A percentile compares a stretch with the other conserved stretches of the same genome.
phyloP scores from a whole-genome alignment of 2,888 invertebrate species.

The Anodontia alba region DNA sequence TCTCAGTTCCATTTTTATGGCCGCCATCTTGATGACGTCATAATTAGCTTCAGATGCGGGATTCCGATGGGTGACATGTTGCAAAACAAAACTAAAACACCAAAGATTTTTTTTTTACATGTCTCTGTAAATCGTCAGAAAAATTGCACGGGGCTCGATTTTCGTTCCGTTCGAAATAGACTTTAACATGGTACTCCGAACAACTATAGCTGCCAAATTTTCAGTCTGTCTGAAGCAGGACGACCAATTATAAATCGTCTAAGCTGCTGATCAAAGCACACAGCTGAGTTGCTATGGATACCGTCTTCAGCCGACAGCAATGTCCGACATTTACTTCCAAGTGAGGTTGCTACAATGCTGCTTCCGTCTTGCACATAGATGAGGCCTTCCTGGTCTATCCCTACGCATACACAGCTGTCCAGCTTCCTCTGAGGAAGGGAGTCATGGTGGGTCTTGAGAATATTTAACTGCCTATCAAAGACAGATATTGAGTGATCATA shows the following conservation, averaged over 20 bases:
- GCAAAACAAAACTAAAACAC: too few species aligned
- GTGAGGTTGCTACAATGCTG: neutral
- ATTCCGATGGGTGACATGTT: too few species aligned
- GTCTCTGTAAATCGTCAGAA: too few species aligned
- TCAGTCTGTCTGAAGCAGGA: neutral
- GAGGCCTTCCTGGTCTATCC: neutral
- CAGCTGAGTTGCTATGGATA: neutral
- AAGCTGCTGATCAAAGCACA: neutral
- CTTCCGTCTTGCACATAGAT: slow-evolving; percentile 4
- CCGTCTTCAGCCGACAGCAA: slow-evolving; percentile 3
- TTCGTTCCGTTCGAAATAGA: too few species aligned
- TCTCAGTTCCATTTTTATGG: too few species aligned
- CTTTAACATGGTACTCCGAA: too few species aligned
- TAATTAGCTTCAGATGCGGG: too few species aligned
- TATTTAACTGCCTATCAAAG: neutral
- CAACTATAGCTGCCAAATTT: slow-evolving; percentile 2
- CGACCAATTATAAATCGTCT: neutral
- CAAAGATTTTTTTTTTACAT: too few species aligned
- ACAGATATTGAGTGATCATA: slow-evolving; percentile 6
- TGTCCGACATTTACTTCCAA: neutral
- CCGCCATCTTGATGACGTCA: too few species aligned
- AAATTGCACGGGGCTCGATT: too few species aligned
- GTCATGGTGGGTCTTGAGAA: neutral
- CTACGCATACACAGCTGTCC: neutral
- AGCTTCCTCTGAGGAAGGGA: slow-evolving; percentile 4